phyloP scores from a whole-genome alignment of 2,888 invertebrate genomes.

The Crocallis elinguaria region DNA sequence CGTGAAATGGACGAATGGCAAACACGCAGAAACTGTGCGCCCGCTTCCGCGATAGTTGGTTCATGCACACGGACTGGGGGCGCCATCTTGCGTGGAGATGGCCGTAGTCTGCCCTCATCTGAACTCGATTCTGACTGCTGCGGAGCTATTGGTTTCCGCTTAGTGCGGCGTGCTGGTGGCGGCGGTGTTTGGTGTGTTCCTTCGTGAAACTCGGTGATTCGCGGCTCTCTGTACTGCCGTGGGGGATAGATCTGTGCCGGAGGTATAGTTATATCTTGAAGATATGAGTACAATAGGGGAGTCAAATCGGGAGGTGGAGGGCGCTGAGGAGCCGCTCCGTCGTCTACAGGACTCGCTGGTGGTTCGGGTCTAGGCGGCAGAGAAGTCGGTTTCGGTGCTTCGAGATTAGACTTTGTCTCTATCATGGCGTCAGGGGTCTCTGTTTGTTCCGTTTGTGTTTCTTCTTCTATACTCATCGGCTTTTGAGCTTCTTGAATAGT shows the following conservation, averaged over 20 bases:
- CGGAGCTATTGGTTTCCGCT: constrained; percentile 68
- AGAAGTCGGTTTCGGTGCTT: constrained; percentile 37
- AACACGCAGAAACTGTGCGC: constrained; percentile 88
- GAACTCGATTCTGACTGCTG: constrained; percentile 78
- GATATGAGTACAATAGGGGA: constrained; percentile 79
- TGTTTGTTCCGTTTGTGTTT: constrained; percentile 70
- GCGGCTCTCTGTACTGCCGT: constrained; percentile 66
- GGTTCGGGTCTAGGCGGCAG: constrained; percentile 43
- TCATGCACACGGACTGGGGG: constrained; percentile 80
- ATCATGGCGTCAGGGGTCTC: constrained; percentile 37
- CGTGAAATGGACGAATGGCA: constrained; percentile 87
- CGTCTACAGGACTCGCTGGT: constrained; percentile 49
- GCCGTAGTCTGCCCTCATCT: constrained; percentile 77
- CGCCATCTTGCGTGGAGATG: constrained; percentile 68
- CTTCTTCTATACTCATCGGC: constrained; percentile 69
- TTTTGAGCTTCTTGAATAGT: constrained; percentile 44
- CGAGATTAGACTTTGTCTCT: constrained; percentile 34
- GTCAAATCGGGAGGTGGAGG: constrained; percentile 79
- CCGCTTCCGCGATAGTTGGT: constrained; percentile 88
- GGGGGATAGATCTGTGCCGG: constrained; percentile 77
- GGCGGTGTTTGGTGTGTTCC: constrained; percentile 68
- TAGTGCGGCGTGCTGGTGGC: constrained; percentile 76
- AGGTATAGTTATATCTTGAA: constrained; percentile 82
- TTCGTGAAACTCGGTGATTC: constrained; percentile 66
- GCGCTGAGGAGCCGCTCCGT: constrained; percentile 66